phyloP scores from a whole-genome alignment of 2,888 invertebrate species.

The Ceriagrion tenellum region DNA sequence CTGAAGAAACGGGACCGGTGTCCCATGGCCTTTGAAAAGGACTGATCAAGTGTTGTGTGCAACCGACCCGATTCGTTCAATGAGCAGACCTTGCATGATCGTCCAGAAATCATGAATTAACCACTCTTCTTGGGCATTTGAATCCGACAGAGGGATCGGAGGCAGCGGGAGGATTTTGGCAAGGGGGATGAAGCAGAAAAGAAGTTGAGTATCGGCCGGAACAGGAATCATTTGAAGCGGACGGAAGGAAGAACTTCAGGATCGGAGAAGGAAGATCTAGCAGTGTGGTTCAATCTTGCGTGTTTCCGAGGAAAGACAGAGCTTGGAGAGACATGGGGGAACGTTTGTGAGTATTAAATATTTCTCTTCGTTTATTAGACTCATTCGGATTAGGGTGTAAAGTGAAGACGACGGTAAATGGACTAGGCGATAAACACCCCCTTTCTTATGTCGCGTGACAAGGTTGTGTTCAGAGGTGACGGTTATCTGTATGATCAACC shows the following conservation, averaged over 20 bases:
- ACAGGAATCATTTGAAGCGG: background rate
- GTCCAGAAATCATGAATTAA: no score
- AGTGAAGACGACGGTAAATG: background rate
- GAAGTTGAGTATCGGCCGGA: background rate
- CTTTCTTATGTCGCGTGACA: background rate
- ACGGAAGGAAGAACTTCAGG: background rate
- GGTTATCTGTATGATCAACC: background rate
- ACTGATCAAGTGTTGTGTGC: background rate
- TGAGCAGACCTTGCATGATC: no score
- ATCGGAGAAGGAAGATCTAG: background rate
- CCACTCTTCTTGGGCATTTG: background rate
- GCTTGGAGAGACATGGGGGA: background rate
- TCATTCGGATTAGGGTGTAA: background rate
- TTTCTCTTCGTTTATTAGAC: background rate
- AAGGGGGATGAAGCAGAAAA: background rate
- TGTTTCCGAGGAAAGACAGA: background rate
- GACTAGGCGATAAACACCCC: background rate
- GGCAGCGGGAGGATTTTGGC: background rate
- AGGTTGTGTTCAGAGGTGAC: background rate
- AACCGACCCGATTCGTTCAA: background rate
- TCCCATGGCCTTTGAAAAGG: background rate
- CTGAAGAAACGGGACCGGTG: background rate
- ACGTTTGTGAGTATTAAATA: background rate
- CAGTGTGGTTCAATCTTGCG: background rate
- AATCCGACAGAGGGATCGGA: background rate